Evolutionary conservation across 2,888 invertebrate species (phyloP).

Genomic region (Drosophila engyochracea): DNA sequence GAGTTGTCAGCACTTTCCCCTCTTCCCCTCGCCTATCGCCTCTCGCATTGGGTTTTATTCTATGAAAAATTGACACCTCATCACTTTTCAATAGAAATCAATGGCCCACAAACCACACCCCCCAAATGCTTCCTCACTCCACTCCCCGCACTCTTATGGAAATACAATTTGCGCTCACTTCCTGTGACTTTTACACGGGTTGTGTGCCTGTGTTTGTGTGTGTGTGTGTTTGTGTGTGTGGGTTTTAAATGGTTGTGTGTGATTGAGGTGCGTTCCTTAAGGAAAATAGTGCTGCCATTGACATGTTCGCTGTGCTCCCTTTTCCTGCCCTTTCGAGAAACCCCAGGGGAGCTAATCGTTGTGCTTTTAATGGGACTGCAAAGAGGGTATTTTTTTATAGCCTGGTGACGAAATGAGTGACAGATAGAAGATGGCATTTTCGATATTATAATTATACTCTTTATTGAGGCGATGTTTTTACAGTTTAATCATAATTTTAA

Average conservation of each 20-base stretch:
- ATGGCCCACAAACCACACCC: slow-evolving; percentile 36
- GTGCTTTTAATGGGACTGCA: slow-evolving; percentile 25
- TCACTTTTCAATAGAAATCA: slow-evolving; percentile 75
- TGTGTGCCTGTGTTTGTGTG: neutral
- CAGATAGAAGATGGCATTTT: neutral
- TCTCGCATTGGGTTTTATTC: slow-evolving; percentile 48
- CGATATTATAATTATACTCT: neutral
- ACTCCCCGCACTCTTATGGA: neutral
- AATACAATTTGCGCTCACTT: slow-evolving; percentile 27
- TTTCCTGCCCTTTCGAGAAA: neutral
- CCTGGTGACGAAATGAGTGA: slow-evolving; percentile 11
- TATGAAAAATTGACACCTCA: slow-evolving; percentile 79
- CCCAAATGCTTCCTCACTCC: neutral
- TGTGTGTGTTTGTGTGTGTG: neutral
- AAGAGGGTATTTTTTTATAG: neutral
- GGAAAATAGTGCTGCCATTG: slow-evolving; percentile 43
- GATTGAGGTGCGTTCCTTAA: slow-evolving; percentile 46
- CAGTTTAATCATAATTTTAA: neutral
- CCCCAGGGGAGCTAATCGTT: slow-evolving; percentile 44
- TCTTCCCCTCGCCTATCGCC: neutral
- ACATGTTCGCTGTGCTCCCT: slow-evolving; percentile 23
- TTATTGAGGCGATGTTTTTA: neutral
- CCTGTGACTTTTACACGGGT: slow-evolving; percentile 10
- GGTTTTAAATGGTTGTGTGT: slow-evolving; percentile 25
- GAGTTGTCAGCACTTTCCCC: slow-evolving; percentile 17